Percentiles rank a stretch among this genome's conserved stretches.
Conservation (phyloP, 2,888 invertebrate species). For the Ptilodon capucinus region DNA sequence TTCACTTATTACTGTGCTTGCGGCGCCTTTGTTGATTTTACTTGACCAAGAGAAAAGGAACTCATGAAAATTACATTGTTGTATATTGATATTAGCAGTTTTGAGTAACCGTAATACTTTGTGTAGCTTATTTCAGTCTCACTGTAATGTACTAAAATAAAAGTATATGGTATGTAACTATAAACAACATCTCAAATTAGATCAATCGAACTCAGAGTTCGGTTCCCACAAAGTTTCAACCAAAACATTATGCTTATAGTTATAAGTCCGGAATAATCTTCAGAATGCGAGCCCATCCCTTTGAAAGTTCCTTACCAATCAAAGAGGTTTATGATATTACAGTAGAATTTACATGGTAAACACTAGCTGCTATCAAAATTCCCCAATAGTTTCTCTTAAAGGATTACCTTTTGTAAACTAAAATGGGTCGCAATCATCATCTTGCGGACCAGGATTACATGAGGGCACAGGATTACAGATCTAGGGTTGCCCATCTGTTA, state of each 20-base stretch:
- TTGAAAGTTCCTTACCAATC: slow-evolving; percentile 70
- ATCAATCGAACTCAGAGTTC: neutral
- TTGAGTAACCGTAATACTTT: no score
- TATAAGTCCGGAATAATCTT: slow-evolving; percentile 30
- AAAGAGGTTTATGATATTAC: slow-evolving; percentile 80
- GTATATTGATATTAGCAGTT: no score
- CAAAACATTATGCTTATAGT: slow-evolving; percentile 16
- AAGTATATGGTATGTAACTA: no score
- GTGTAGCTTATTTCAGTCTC: no score
- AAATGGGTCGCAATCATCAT: slow-evolving; percentile 80
- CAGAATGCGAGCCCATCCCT: slow-evolving; percentile 48
- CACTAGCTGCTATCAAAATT: slow-evolving; percentile 71
- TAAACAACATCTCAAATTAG: no score
- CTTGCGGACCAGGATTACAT: slow-evolving; percentile 74
- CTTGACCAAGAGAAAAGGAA: no score
- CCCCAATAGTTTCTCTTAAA: slow-evolving; percentile 75
- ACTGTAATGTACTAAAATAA: neutral
- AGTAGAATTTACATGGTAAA: slow-evolving; percentile 79
- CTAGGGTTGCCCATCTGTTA: slow-evolving; percentile 28
- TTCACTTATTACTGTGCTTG: no score
- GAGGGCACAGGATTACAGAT: slow-evolving; percentile 51
- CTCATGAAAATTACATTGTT: no score
- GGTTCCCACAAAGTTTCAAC: neutral
- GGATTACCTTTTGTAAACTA: slow-evolving; percentile 83
- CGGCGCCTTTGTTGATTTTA: no score